Percentiles rank a stretch among this genome's conserved stretches.
These are phyloP conservation scores for Eilema sororculum DNA, from an alignment of 2,888 invertebrate species.

Conservation along the genomic window DNA sequence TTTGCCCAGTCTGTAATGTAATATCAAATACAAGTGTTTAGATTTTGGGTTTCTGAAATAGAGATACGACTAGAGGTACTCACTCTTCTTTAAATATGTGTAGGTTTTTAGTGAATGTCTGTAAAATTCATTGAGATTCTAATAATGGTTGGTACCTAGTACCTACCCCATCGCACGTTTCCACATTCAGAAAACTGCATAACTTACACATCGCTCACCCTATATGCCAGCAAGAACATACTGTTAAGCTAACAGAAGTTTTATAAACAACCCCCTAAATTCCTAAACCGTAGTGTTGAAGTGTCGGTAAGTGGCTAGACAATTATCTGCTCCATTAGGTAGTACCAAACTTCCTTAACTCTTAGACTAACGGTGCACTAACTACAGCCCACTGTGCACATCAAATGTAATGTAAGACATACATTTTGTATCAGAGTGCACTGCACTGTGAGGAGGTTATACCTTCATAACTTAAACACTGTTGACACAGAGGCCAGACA, in stretches of 20 bases:
- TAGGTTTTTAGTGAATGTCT: too few relatives aligned
- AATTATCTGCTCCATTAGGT: conserved; percentile 44
- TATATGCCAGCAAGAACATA: background rate
- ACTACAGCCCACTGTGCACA: conserved; percentile 11
- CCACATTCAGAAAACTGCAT: background rate
- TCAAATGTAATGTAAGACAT: background rate
- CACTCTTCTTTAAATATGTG: too few relatives aligned
- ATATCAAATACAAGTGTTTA: background rate
- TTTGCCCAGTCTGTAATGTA: background rate
- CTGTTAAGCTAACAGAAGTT: background rate
- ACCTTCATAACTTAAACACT: background rate
- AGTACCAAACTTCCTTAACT: conserved; percentile 39
- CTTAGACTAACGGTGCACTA: conserved; percentile 21
- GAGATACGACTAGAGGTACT: too few relatives aligned
- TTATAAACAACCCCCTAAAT: conserved; percentile 9
- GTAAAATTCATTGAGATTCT: too few relatives aligned
- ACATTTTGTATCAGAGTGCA: conserved; percentile 7
- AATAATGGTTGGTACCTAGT: too few relatives aligned
- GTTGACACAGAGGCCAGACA: background rate
- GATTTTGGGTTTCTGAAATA: background rate
- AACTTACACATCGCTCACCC: background rate
- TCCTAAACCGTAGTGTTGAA: conserved; percentile 32
- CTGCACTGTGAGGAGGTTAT: background rate
- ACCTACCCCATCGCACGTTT: background rate
- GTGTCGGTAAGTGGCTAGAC: conserved; percentile 36